Evolutionary conservation across 1,140 invertebrate genomes (phyloP).

Genomic region (Wasmannia auropunctata): DNA sequence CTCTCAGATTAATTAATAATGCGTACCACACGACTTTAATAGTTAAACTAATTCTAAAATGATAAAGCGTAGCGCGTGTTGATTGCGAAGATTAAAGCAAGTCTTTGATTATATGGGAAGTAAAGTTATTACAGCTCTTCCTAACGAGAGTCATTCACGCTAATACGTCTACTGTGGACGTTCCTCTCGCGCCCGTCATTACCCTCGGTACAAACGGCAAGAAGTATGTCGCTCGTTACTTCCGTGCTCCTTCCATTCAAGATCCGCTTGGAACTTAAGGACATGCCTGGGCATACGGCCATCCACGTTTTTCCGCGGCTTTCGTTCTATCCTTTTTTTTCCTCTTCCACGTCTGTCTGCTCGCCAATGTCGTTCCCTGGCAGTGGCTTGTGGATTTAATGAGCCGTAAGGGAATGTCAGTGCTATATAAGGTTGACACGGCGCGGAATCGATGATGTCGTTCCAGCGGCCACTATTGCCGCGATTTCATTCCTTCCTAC

Average conservation of each 20-base stretch:
- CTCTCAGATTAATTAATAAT: conserved; percentile 14
- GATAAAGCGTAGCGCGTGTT: conserved; percentile 28
- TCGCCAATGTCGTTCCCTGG: conserved; percentile 47
- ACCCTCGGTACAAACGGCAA: background rate
- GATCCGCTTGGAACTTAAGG: background rate
- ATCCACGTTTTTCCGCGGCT: conserved; percentile 9
- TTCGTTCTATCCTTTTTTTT: conserved; percentile 3
- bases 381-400: conserved; percentile 63
- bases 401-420: conserved; percentile 63
- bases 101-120: conserved; percentile 22
- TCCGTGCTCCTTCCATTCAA: conserved; percentile 47
- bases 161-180: conserved; percentile 25
- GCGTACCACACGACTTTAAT: background rate
- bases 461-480: conserved; percentile 3
- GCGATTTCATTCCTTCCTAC: background rate
- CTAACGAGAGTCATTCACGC: conserved; percentile 33
- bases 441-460: conserved; percentile 63
- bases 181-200: background rate
- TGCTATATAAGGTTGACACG: conserved; percentile 54
- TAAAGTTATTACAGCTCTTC: conserved; percentile 24
- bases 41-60: background rate
- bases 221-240: conserved; percentile 43
- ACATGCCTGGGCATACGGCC: conserved; percentile 1
- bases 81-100: conserved; percentile 19
- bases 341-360: background rate